A percentile compares a stretch with the other conserved stretches of the same genome.
Evolutionary conservation across 2,888 invertebrate species (phyloP).

Genomic region (Erannis defoliaria): DNA sequence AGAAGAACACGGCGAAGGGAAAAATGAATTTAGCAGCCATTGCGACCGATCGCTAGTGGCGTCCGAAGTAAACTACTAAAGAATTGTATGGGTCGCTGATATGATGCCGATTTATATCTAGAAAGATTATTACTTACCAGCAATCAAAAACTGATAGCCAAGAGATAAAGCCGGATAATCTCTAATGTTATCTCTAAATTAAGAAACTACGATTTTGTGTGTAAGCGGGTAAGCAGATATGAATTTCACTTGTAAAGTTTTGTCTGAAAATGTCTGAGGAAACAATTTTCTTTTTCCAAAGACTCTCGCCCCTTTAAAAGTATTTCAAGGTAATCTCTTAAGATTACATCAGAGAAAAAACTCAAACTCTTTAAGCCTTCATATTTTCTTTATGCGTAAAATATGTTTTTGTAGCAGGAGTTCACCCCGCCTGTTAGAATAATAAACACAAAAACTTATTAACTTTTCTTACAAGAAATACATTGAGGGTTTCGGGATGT

Average conservation of each 20-base stretch:
- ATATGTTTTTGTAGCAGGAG: conserved; percentile 65
- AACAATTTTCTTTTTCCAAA: conserved; percentile 63
- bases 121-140: conserved; percentile 20
- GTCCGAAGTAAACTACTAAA: conserved; percentile 49
- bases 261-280: conserved; percentile 49
- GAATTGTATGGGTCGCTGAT: conserved; percentile 17
- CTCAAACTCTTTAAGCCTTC: conserved; percentile 74
- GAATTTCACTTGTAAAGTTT: conserved; percentile 46
- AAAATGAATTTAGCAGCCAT: conserved; percentile 51
- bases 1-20: conserved; percentile 36
- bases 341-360: conserved; percentile 76
- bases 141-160: conserved; percentile 27
- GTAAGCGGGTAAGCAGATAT: background rate
- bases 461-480: conserved; percentile 64
- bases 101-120: conserved; percentile 33
- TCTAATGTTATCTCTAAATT: conserved; percentile 18
- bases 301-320: conserved; percentile 65
- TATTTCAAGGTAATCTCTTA: conserved; percentile 78
- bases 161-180: conserved; percentile 29
- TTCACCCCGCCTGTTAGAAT: conserved; percentile 56
- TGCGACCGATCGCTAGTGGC: conserved; percentile 38
- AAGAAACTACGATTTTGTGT: conserved; percentile 17
- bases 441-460: conserved; percentile 73
- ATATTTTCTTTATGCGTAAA: conserved; percentile 77
- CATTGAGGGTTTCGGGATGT: conserved; percentile 51